Conservation (phyloP, 2,113 vertebrate species). For the Haemorhous mexicanus region DNA sequence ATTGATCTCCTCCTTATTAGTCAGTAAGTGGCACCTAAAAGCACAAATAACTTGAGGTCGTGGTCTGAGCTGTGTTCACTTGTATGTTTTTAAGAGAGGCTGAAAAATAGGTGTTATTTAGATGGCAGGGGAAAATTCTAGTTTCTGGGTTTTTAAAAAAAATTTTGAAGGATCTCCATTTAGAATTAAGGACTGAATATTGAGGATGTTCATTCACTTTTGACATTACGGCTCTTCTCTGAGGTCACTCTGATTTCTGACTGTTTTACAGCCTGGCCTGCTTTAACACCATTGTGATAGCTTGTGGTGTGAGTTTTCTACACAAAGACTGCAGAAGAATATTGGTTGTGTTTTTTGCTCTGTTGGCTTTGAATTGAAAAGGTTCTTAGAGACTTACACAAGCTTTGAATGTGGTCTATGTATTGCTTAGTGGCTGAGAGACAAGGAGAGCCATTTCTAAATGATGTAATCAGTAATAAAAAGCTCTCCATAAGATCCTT, state of each 20-base stretch:
- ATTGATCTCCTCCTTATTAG: conserved; percentile 97
- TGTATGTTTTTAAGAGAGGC: not conserved
- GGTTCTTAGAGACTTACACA: not conserved
- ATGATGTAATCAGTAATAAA: not conserved
- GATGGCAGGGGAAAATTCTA: not conserved
- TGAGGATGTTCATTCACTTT: not conserved
- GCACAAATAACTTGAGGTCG: not conserved
- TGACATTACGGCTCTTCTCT: not conserved
- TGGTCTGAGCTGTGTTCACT: not conserved
- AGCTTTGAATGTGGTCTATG: not conserved
- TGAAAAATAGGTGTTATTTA: not conserved
- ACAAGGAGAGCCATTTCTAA: accelerated
- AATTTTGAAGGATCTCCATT: not conserved
- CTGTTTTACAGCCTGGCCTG: not conserved
- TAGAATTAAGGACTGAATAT: not conserved
- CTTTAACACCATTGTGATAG: not conserved
- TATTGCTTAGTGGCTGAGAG: not conserved
- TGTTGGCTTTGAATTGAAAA: not conserved
- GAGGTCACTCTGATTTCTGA: not conserved
- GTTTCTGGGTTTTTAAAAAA: not conserved
- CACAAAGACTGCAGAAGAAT: not conserved
- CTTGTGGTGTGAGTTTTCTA: not conserved
- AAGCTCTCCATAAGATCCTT: not conserved
- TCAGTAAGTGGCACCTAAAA: conserved; percentile 82
- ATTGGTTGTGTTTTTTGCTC: not conserved